Conservation (phyloP, 2,888 invertebrate genomes). For the Yponomeuta plumbellus region DNA sequence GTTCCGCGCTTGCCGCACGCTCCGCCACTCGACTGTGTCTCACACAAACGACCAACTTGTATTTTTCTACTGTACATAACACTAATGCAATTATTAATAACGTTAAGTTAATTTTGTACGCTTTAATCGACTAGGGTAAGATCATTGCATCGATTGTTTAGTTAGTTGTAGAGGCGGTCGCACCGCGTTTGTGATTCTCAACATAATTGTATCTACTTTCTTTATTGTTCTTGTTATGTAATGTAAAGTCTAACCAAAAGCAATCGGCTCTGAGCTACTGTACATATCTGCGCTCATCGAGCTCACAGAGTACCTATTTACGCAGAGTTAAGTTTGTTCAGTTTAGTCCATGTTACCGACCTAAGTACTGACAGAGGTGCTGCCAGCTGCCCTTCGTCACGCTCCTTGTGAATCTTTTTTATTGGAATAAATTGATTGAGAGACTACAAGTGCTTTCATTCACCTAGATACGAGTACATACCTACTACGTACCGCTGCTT, state of each 20-base stretch:
- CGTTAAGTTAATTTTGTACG: slow-evolving; percentile 29
- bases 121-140: slow-evolving; percentile 23
- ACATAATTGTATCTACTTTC: no score
- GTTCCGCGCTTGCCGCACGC: neutral
- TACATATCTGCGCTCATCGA: neutral
- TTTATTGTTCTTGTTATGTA: slow-evolving; percentile 2
- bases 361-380: neutral
- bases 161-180: neutral
- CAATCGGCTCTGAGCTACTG: neutral
- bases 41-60: slow-evolving; percentile 41
- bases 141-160: neutral
- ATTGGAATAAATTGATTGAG: slow-evolving; percentile 36
- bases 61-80: slow-evolving; percentile 27
- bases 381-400: slow-evolving; percentile 26
- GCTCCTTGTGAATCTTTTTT: slow-evolving; percentile 44
- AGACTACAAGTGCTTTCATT: slow-evolving; percentile 31
- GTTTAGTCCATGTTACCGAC: neutral
- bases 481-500: neutral
- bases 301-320: neutral
- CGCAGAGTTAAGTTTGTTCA: neutral
- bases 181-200: slow-evolving; percentile 1
- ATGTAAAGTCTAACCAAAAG: neutral
- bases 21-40: slow-evolving; percentile 14
- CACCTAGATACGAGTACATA: no score
- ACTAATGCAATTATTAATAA: slow-evolving; percentile 18